Percentiles rank a stretch among this genome's conserved stretches.
phyloP scores from a whole-genome alignment of 2,113 vertebrate species.

The Clarias gariepinus region DNA sequence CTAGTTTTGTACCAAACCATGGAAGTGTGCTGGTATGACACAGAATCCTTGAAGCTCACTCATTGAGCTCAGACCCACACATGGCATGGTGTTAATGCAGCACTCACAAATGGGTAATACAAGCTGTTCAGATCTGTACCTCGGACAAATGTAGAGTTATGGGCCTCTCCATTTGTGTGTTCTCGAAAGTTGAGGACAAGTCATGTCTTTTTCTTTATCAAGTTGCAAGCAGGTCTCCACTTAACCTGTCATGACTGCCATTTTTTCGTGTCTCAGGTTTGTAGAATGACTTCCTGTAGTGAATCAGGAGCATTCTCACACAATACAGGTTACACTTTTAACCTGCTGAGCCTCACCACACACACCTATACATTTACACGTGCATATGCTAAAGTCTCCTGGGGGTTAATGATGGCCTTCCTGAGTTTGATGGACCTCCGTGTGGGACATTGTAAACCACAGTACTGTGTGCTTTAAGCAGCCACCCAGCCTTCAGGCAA shows the following conservation, averaged over 20 bases:
- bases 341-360: slow-evolving; percentile 30
- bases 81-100: slow-evolving; percentile 2
- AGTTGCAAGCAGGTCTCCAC: slow-evolving; percentile 22
- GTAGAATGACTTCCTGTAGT: slow-evolving; percentile 28
- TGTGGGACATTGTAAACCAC: slow-evolving; percentile 54
- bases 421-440: slow-evolving; percentile 59
- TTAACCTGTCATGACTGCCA: not conserved
- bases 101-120: slow-evolving; percentile 1
- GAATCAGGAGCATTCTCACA: not conserved
- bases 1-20: no score
- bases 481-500: slow-evolving; percentile 27
- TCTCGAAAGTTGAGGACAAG: not conserved
- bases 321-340: slow-evolving; percentile 39
- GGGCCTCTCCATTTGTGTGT: not conserved
- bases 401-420: slow-evolving; percentile 55
- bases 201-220: slow-evolving; percentile 13
- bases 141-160: not conserved
- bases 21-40: no score
- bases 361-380: slow-evolving; percentile 41
- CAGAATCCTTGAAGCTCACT: no score
- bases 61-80: not conserved
- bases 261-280: not conserved
- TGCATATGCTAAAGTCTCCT: slow-evolving; percentile 51
- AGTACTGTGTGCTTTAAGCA: slow-evolving; percentile 38
- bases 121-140: not conserved